Percentiles rank a stretch among this genome's conserved stretches.
These are phyloP conservation scores for Dyspetes luteomarginatus DNA, from an alignment of 2,888 invertebrate genomes.

Conservation along the genomic window DNA sequence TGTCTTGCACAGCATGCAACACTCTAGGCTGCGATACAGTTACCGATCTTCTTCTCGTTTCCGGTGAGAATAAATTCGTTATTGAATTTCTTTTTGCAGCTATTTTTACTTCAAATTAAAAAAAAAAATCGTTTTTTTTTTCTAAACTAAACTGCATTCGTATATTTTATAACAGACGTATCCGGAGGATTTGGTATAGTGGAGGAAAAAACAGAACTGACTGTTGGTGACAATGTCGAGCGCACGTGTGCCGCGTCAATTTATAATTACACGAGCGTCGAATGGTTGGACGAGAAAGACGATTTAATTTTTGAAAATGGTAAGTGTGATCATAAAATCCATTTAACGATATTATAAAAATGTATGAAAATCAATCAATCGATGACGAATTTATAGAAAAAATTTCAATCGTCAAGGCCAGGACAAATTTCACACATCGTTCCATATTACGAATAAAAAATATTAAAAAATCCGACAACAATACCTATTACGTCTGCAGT, in stretches of 20 bases:
- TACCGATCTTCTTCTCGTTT: constrained; percentile 76
- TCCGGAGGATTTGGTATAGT: constrained; percentile 83
- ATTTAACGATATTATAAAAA: constrained; percentile 61
- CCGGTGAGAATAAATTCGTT: constrained; percentile 75
- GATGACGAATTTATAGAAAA: constrained; percentile 68
- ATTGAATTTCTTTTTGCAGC: background rate
- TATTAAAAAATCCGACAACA: constrained; percentile 75
- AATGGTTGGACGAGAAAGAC: constrained; percentile 83
- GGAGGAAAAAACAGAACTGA: constrained; percentile 75
- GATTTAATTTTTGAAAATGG: constrained; percentile 68
- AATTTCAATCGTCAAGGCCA: constrained; percentile 59
- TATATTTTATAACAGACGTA: constrained; percentile 81
- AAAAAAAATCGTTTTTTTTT: background rate
- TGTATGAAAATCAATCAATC: constrained; percentile 5
- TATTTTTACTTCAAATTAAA: background rate
- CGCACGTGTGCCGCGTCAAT: constrained; percentile 86
- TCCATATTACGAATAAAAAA: constrained; percentile 78
- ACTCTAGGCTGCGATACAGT: constrained; percentile 73
- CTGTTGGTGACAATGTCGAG: constrained; percentile 85
- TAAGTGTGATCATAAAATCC: constrained; percentile 53
- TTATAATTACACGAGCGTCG: constrained; percentile 83
- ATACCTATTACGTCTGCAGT: constrained; percentile 76
- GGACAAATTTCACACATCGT: constrained; percentile 80
- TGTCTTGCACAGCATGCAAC: constrained; percentile 81
- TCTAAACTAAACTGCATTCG: background rate